Base-by-base conservation (phyloP, 1,140 invertebrate species). In the Saccostrea glomerata region DNA sequence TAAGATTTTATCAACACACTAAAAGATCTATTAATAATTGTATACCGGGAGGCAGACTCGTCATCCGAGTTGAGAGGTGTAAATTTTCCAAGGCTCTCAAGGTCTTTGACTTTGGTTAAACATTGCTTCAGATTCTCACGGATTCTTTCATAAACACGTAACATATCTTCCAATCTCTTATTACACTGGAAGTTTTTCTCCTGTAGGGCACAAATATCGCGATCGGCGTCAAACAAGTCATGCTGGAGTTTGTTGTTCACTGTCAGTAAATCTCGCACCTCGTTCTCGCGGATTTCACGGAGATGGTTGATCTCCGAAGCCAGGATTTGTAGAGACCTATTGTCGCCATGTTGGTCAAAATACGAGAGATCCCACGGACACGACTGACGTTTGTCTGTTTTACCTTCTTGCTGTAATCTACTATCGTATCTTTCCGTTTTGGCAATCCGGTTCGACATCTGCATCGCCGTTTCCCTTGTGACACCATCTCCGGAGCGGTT, bases 321-420 rank as follows among this genome's bases (percentile, higher is more conserved):
- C 17, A 90, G 84, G 36, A 90, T 88, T 84, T 90, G 86, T 7
- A 90, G 60, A 6, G 89, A 87, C 7, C 86, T 82, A 36, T 73
- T 83, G 7, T 90, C 89, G 5, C 85, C 83, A 30, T 84, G 55
- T 63, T 87, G 55, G n/a, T 86, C 77, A 60, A 88, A 87, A 36
- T 90, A 90, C 54, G 84, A 77, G n/a, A 90, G 30, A 84, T 90
- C 89, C 89, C 89, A 90, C 20, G 89, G 89, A 88, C 89, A 90
- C 0, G 89, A 90, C 9, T 82, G 82, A 11, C 89, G 70, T 23
- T 90, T 90, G 7, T 47, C 63, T 13, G 54, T 56, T 40, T 87
- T 87, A 36, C 17, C 82, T 30, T 87, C 82, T 4, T 60, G 54
- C 54, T 63, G 30, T n/a, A 60, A 20, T 40, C 86, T 30, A 4